Base-by-base conservation (phyloP, 2,888 invertebrate genomes). In the Drosophila cognata region DNA sequence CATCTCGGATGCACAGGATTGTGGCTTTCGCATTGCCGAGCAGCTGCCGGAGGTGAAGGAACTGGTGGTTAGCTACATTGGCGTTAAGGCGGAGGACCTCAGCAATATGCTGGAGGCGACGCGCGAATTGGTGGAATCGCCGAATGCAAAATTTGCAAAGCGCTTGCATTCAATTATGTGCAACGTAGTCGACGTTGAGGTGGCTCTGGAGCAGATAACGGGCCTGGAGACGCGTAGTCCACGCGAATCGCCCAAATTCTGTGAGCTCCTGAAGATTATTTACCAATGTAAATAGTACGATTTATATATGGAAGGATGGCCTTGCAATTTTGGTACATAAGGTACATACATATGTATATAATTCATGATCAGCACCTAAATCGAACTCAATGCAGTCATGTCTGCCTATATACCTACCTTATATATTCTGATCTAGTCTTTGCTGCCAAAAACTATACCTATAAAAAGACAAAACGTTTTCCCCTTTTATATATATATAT, bases 151-250 rank as follows among this genome's bases (percentile, higher is more conserved):
- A 31, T 85, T 80, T 58, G 69, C 80, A 0, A 73, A 82, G 25
- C 89, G 85, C 7, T 52, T 85, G 56, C 80, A 87, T 28, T 58
- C 72, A 21, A 84, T 85, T 8, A 29, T 82, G 51, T 84, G 84
- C 72, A 87, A 87, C 64, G 84, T 83, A 13, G 84, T 84, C 10
- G 82, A 89, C 38, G 80, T 85, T 25, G 88, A 85, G 43, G 73
- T 84, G 10, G 85, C 88, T 1, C 56, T 85, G 4, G 84, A 89
- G 55, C 82, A 84, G 62, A 84, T 85, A 33, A 74, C 87, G 0
- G 84, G 84, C 2, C 55, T 84, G n/a, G 87, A 86, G 35, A 88
- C 84, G 28, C 84, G 84, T 5, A 56, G 63, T 43, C 84, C 84
- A 0, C 71, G 87, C 11, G 82, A 86, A 29, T 29, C 74, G 0